Percentiles rank a stretch among this genome's conserved stretches.
Conservation (phyloP, 2,797 vertebrate species). For the Lerista edwardsae region DNA sequence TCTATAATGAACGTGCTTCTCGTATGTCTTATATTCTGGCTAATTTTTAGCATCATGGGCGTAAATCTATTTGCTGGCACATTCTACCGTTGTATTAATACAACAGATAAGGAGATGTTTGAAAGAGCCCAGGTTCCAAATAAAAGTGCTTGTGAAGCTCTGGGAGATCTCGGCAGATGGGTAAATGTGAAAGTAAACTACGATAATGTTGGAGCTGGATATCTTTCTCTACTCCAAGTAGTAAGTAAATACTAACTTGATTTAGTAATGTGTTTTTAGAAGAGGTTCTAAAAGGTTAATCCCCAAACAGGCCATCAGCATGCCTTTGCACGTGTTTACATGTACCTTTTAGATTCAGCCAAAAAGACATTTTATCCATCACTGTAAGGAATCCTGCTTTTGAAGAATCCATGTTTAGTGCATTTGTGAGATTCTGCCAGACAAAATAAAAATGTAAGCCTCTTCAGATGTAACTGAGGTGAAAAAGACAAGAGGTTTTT, state of each 20-base stretch:
- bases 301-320: too few species aligned
- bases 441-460: too few species aligned
- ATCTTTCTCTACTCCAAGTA: slow-evolving; percentile 95
- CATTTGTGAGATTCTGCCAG: too few species aligned
- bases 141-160: slow-evolving; percentile 64
- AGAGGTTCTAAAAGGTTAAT: too few species aligned
- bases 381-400: too few species aligned
- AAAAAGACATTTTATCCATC: too few species aligned
- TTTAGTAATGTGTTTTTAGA: slow-evolving; percentile 11
- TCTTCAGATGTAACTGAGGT: too few species aligned
- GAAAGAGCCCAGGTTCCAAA: slow-evolving; percentile 42
- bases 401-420: too few species aligned
- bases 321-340: too few species aligned
- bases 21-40: slow-evolving; percentile 99
- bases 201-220: slow-evolving; percentile 94
- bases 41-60: slow-evolving; percentile 99
- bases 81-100: slow-evolving; percentile 85
- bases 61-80: slow-evolving; percentile 96
- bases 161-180: slow-evolving; percentile 76
- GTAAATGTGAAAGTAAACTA: slow-evolving; percentile 92
- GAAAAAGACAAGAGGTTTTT: too few species aligned
- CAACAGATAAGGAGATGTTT: slow-evolving; percentile 38
- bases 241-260: slow-evolving; percentile 79
- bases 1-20: slow-evolving; percentile 98
- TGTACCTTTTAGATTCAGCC: too few species aligned